Evolutionary conservation across 2,888 invertebrate species (phyloP).

Genomic region (Scaeva pyrastri): DNA sequence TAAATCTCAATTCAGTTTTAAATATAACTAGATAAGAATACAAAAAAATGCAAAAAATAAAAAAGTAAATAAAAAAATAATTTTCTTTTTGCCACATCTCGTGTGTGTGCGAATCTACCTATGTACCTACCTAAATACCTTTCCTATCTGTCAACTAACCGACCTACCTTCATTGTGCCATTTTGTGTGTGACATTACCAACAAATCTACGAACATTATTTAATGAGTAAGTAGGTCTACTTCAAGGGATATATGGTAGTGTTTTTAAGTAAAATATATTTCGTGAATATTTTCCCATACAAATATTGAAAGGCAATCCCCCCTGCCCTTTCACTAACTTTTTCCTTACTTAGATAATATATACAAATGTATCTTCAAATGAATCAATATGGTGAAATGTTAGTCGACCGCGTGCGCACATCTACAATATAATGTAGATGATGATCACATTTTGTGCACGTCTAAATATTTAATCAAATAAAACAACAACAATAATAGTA

Average conservation of each 20-base stretch:
- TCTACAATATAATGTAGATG: not conserved
- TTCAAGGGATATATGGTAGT: not conserved
- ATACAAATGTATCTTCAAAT: not conserved
- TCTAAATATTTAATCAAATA: not conserved
- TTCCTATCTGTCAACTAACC: not conserved
- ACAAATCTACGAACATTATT: not conserved
- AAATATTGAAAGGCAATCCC: not conserved
- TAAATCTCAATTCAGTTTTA: not conserved
- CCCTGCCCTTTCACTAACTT: not conserved
- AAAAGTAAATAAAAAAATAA: not conserved
- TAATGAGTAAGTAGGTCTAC: not conserved
- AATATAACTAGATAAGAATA: not conserved
- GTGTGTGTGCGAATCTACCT: not conserved
- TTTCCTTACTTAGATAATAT: not conserved
- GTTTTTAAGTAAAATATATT: not conserved
- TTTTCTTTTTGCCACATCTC: not conserved
- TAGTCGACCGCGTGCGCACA: conserved; percentile 10
- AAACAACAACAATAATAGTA: not conserved
- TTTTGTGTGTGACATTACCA: conserved; percentile 2
- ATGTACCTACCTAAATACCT: not conserved
- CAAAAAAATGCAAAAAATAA: not conserved
- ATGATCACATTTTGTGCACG: conserved; percentile 1
- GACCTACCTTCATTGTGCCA: not conserved
- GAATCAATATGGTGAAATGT: not conserved
- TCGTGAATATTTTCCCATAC: conserved; percentile 1